These are phyloP conservation scores for Ormia ochracea DNA, from an alignment of 2,888 invertebrate genomes.

Conservation along the genomic window DNA sequence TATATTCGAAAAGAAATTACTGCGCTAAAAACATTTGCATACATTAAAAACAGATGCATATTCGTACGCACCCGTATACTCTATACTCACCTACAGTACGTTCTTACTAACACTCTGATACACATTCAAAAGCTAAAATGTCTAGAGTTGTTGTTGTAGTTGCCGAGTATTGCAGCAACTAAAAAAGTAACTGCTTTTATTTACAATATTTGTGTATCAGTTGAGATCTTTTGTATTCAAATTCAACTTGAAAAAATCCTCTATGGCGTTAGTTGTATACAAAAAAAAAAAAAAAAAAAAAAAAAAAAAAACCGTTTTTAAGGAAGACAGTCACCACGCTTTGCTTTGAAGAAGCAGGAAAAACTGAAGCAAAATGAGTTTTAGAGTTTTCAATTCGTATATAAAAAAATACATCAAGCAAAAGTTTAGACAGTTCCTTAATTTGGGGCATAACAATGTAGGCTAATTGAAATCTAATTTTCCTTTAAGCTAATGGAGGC, in stretches of 20 bases:
- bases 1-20: conserved; percentile 12
- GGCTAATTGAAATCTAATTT: too few species aligned
- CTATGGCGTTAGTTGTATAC: conserved; percentile 41
- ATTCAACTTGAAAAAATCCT: conserved; percentile 18
- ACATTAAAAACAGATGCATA: background rate
- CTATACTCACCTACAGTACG: background rate
- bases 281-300: background rate
- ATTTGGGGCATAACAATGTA: too few species aligned
- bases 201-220: conserved; percentile 21
- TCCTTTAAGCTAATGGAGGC: too few species aligned
- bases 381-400: background rate
- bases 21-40: background rate
- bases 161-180: background rate
- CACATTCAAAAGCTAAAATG: conserved; percentile 56
- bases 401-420: too few species aligned
- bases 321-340: conserved; percentile 32
- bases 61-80: background rate
- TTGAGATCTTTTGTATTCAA: conserved; percentile 40
- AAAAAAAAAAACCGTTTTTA: background rate
- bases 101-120: background rate
- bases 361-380: background rate
- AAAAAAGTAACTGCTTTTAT: conserved; percentile 23
- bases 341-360: background rate
- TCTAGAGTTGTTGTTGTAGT: conserved; percentile 49
- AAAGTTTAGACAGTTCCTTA: too few species aligned